Base-by-base conservation (phyloP, 2,113 vertebrate genomes). In the Microcebus ravelobensis region DNA sequence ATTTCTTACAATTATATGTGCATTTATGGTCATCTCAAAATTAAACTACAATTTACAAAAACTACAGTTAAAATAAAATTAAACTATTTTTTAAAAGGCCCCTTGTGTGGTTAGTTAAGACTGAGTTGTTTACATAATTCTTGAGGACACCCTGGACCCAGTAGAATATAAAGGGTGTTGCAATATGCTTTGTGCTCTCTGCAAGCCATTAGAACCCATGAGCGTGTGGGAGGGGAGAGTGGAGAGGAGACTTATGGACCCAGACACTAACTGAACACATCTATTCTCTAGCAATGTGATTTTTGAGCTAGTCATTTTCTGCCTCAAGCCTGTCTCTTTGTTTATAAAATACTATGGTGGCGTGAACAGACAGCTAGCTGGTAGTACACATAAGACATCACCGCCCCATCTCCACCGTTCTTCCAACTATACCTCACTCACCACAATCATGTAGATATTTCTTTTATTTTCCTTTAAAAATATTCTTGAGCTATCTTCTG, bases 401-500 rank as follows among this genome's bases (percentile, higher is more conserved):
- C 63, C 0, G 17, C 6, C 34, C 7, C 7, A 31, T 10, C 20
- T 52, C 63, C 0, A 20, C 8, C 34, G 79, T 9, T 20, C 18
- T 74, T 79, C 34, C 59, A 50, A 42, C 34, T 61, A 42, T 13
- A 65, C 29, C 21, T 48, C 11, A 7, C 7, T 91, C 36, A 52
- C 10, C 34, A 55, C 2, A n/a, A 27, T 6, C 8, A 39, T 11
- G n/a, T 27, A 94, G 6, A 25, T 36, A 34, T 50, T 50, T 76
- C 9, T 65, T 80, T 96, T 79, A 55, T 34, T 92, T 82, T 86
- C 36, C 23, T 95, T 81, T 82, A 27, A 85, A 95, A 52, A 59
- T 1, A 82, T 77, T 91, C 82, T 67, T 23, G 15, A 63, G 61
- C 85, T 57, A 57, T 12, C n/a, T 42, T 77, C 67, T 52, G 4